Evolutionary conservation across 1,140 invertebrate genomes (phyloP).

Genomic region (Drosophila willistoni): DNA sequence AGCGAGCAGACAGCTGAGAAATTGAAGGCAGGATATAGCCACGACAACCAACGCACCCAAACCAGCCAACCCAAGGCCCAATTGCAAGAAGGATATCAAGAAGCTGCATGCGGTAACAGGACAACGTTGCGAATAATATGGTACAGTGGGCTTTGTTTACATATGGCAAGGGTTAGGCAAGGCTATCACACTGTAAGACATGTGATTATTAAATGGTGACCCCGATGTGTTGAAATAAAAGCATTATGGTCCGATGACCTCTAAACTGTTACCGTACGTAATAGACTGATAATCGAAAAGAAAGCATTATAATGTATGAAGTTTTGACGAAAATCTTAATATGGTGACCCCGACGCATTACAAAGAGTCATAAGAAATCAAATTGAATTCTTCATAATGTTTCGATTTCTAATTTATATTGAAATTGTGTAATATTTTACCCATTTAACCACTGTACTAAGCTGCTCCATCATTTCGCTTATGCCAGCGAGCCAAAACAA

Average conservation of each 20-base stretch:
- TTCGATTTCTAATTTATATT: not conserved
- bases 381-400: no score
- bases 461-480: constrained; percentile 64
- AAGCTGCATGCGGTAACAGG: constrained; percentile 59
- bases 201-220: not conserved
- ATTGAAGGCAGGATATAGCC: constrained; percentile 51
- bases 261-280: no score
- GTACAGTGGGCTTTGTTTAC: not conserved
- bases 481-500: constrained; percentile 68
- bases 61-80: not conserved
- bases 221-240: not conserved
- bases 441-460: not conserved
- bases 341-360: not conserved
- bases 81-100: constrained; percentile 63
- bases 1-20: constrained; percentile 74
- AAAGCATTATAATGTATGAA: no score
- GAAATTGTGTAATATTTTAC: not conserved
- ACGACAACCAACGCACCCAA: constrained; percentile 4
- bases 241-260: not conserved
- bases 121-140: constrained; percentile 29
- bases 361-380: no score
- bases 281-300: no score
- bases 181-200: not conserved
- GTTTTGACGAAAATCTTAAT: not conserved
- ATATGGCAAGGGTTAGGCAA: not conserved